Evolutionary conservation across 2,113 vertebrate species (phyloP).

Genomic region (Phainopepla nitens): DNA sequence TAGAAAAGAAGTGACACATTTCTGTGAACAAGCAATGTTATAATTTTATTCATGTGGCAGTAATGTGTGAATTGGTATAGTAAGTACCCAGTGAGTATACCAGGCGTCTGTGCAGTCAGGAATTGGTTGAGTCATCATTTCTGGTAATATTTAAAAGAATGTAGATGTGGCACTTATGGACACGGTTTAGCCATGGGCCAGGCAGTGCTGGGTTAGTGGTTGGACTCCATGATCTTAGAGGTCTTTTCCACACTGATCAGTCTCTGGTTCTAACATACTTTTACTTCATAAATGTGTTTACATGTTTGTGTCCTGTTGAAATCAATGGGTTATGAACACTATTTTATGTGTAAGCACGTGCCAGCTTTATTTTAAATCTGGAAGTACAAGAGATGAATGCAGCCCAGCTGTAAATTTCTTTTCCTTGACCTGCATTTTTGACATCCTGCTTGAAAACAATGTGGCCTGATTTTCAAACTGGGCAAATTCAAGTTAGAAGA

Average conservation of each 20-base stretch:
- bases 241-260: background rate
- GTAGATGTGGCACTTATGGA: background rate
- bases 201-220: background rate
- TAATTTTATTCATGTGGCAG: background rate
- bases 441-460: background rate
- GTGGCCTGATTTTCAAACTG: background rate
- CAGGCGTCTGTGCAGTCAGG: background rate
- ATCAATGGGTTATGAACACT: background rate
- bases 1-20: background rate
- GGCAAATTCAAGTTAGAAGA: background rate
- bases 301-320: background rate
- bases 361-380: background rate
- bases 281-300: background rate
- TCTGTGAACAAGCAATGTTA: background rate
- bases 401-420: background rate
- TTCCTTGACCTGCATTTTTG: background rate
- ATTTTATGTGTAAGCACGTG: background rate
- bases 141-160: background rate
- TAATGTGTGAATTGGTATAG: background rate
- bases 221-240: background rate
- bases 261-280: background rate
- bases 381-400: background rate
- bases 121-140: background rate
- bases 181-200: background rate
- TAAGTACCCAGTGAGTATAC: background rate